Base-by-base conservation (phyloP, 2,113 vertebrate genomes). In the Charina bottae region DNA sequence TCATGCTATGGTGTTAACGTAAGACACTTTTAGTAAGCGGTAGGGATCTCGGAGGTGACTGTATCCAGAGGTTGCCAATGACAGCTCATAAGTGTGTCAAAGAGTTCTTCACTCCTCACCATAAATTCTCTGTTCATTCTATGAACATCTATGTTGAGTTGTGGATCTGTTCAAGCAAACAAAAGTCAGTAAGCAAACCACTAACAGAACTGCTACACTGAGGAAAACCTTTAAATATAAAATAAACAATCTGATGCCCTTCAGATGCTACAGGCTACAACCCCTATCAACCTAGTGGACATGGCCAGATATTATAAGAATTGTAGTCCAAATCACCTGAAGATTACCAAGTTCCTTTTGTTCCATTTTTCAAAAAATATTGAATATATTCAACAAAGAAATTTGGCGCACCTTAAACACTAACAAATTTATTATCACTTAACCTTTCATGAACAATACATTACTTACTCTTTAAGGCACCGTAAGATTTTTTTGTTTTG, bases 61-160 rank as follows among this genome's bases (percentile, higher is more conserved):
- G 97, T 98, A 96, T 99, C 98, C 96, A 99, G 94, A 78, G 98
- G 98, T 85, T 99, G 98, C 99, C 98, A 99, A 95, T 98, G 98
- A 96, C 98, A 98, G 95, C 96, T 97, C 98, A 99, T 98, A 93
- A 99, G 97, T 24, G 98, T 98, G 55, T 99, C 97, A 0, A 98
- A 99, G 28, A 99, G 97, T 94, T 99, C 99, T 97, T 99, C 98
- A 28, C 99, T 99, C 95, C 97, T 97, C 94, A 98, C 97, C 98
- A 98, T 98, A 95, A 98, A 99, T 55, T 98, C 97, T 93, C 96
- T 98, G 97, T 99, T 99, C 97, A 98, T 97, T 90, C 97, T 96
- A 72, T 99, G 98, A 95, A 98, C 97, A 90, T 98, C 98, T 93
- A 98, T 87, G 91, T 95, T 95, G 84, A 97, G 96, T 49, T 97